A percentile compares a stretch with the other conserved stretches of the same genome.
Conservation (phyloP, 2,113 vertebrate species). For the Vireo altiloquus region DNA sequence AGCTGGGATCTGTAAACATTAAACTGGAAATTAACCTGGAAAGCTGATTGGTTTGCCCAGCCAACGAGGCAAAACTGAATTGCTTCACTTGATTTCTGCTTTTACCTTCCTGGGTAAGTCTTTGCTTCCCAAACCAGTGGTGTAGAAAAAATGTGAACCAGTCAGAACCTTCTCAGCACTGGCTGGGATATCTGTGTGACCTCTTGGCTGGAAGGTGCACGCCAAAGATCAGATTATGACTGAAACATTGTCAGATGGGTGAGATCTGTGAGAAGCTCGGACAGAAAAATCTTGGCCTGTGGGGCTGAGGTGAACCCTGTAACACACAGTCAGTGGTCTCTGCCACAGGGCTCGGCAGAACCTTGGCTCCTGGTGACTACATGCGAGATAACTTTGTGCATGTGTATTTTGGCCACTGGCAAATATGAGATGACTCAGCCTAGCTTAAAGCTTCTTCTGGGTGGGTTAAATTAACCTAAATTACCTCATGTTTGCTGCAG, state of each 20-base stretch:
- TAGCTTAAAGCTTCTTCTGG: not conserved
- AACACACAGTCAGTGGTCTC: not conserved
- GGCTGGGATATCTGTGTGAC: not conserved
- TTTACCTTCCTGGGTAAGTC: not conserved
- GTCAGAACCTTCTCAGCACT: not conserved
- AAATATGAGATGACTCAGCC: not conserved
- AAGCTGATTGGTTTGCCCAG: not conserved
- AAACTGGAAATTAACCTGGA: not conserved
- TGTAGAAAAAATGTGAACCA: not conserved
- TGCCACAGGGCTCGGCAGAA: accelerated
- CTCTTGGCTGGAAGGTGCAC: not conserved
- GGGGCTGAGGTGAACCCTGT: not conserved
- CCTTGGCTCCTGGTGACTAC: not conserved
- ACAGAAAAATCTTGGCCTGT: not conserved
- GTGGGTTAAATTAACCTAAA: not conserved
- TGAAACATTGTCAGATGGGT: not conserved
- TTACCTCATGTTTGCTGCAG: not conserved
- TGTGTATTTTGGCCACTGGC: not conserved
- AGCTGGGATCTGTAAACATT: not conserved
- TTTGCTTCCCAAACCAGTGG: not conserved
- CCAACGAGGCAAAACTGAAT: not conserved
- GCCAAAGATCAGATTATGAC: not conserved
- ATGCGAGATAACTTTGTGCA: not conserved
- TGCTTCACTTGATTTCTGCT: not conserved
- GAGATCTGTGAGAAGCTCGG: not conserved